Conservation (phyloP, 2,888 invertebrate species). For the Seira sanloemensis region DNA sequence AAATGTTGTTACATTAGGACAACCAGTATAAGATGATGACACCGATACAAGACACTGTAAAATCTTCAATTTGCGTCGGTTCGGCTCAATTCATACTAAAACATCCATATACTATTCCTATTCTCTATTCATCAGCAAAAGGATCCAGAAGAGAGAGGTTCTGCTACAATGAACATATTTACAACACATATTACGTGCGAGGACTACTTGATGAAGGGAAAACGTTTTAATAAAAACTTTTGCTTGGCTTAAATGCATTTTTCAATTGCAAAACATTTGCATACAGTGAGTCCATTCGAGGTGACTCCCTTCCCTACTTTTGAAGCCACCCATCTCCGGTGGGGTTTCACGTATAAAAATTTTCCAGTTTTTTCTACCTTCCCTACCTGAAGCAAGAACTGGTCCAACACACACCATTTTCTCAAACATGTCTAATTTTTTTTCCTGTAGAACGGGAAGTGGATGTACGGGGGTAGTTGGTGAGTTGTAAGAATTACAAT, state of each 20-base stretch:
- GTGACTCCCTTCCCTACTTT: background rate
- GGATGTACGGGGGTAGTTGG: no score
- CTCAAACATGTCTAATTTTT: slow-evolving; percentile 7
- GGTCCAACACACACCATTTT: background rate
- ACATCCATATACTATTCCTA: no score
- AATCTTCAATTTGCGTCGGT: no score
- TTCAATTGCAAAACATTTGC: background rate
- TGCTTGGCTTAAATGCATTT: background rate
- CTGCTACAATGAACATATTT: no score
- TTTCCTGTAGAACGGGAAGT: slow-evolving; percentile 34
- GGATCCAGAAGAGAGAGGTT: no score
- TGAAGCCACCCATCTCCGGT: background rate
- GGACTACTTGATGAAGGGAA: background rate
- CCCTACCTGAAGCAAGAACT: background rate
- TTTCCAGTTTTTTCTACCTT: background rate
- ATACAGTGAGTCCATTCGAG: background rate
- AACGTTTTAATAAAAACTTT: background rate
- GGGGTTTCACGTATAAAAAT: background rate
- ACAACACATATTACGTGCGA: background rate
- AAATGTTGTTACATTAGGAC: no score
- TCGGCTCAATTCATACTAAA: no score
- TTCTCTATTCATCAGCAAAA: no score
- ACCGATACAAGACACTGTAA: no score
- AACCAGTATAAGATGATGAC: no score
- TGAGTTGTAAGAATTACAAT: slow-evolving; percentile 26